phyloP scores from a whole-genome alignment of 2,113 vertebrate species.

The Illadopsis cleaveri region DNA sequence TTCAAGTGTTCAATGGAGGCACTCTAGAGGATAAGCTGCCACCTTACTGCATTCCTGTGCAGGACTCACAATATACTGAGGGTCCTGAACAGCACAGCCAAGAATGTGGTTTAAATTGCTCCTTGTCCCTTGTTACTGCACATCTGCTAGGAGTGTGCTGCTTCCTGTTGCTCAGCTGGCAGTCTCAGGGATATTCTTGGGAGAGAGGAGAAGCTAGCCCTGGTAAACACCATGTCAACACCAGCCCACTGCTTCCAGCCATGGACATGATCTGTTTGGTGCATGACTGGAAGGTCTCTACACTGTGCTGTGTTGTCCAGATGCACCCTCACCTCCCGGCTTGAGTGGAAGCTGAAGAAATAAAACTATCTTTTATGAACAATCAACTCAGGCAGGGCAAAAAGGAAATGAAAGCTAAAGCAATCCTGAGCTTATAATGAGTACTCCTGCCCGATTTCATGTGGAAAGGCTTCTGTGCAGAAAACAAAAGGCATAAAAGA shows the following conservation, averaged over 20 bases:
- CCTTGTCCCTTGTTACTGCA: neutral
- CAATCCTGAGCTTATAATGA: neutral
- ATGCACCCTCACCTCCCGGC: neutral
- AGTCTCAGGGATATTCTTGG: neutral
- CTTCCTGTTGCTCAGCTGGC: neutral
- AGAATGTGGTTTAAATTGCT: neutral
- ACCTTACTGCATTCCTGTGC: neutral
- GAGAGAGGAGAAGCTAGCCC: neutral
- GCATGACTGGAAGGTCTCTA: neutral
- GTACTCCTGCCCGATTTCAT: neutral
- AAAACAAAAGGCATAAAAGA: neutral
- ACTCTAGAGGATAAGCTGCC: neutral
- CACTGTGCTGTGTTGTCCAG: fast-evolving
- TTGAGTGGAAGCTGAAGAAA: neutral
- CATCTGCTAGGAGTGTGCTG: neutral
- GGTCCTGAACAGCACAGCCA: neutral
- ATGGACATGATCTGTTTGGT: neutral
- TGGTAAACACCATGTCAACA: neutral
- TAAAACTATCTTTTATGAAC: neutral
- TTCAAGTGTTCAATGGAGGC: neutral
- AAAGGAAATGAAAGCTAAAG: neutral
- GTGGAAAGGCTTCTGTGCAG: neutral
- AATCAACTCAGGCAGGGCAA: neutral
- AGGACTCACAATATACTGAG: neutral
- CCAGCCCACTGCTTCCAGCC: neutral